Evolutionary conservation across 2,797 vertebrate species (phyloP), one percentile per base, ranked within the genome.

Genomic region (Xenentodon cancila): DNA sequence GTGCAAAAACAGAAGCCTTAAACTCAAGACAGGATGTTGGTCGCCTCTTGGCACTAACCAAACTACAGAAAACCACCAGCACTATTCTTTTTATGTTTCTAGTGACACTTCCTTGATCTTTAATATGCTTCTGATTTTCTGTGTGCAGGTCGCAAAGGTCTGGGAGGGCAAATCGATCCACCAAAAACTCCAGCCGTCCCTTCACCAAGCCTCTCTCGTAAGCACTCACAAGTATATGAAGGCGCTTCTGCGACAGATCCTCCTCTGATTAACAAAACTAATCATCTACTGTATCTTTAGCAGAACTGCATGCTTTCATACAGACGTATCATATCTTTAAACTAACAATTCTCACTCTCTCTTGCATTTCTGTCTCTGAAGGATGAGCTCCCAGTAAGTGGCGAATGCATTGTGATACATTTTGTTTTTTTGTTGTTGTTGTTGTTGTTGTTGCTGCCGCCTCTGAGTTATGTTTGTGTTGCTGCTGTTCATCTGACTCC

Each of bases 191-290:
- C 86, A 21, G 95, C 94, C 50, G 92, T 93, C 0, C 94, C 96
- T 27, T 95, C 95, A 0, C 92, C 95, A 46, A 96, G 95, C 40
- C 94, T 99, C 22, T 98, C 95, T 32, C 96, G 97, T 99, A 94
- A 96, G 97, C 57, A 47, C 19, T 27, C 32, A 37, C 15, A 15
- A 3, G 30, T 3, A 21, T 43, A 6, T 11, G 9, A 9, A 8
- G 3, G 34, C 15, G 3, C 46, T 13, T n/a, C 9, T 22, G 49
- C 25, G 15, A 52, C 30, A 21, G 53, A 44, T 9, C 53, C n/a
- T 9, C 27, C 15, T 60, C 64, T 52, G 21, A 43, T 64, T 75
- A 81, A 83, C 76, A 44, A 18, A 1, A 84, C 76, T 89, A 84
- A 87, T 76, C 17, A 32, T 43, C 12, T 37, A 11, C 12, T 37